Conservation (phyloP, 2,888 invertebrate species). For the Drosophila nr. fundita region DNA sequence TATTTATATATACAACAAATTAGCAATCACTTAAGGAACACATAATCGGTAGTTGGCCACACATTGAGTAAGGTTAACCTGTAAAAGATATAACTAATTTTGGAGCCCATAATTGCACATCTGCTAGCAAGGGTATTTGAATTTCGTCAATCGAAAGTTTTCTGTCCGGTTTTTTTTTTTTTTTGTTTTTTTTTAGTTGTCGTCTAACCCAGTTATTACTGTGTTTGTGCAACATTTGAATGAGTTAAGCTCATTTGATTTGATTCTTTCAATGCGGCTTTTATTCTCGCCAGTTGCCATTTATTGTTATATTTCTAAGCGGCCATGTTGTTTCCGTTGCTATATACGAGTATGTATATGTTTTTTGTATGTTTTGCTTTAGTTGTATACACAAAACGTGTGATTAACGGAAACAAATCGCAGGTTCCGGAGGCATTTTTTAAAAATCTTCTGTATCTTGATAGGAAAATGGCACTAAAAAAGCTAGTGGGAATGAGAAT, state of each 20-base stretch:
- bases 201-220: conserved; percentile 47
- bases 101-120: background rate
- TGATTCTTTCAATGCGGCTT: conserved; percentile 61
- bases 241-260: conserved; percentile 65
- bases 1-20: background rate
- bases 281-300: conserved; percentile 56
- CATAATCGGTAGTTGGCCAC: background rate
- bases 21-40: background rate
- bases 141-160: background rate
- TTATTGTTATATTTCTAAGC: conserved; percentile 50
- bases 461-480: background rate
- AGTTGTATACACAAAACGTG: conserved; percentile 51
- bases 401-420: conserved; percentile 49
- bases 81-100: background rate
- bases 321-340: conserved; percentile 39
- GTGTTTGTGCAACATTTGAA: conserved; percentile 58
- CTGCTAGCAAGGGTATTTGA: conserved; percentile 14
- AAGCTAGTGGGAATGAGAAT: background rate
- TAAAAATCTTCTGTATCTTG: conserved; percentile 41
- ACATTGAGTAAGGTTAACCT: background rate
- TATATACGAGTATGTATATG: background rate
- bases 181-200: conserved; percentile 1
- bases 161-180: background rate
- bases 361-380: conserved; percentile 10
- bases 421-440: conserved; percentile 29